These are phyloP conservation scores for Alectura lathami DNA, from an alignment of 2,113 vertebrate genomes.

Conservation along the genomic window DNA sequence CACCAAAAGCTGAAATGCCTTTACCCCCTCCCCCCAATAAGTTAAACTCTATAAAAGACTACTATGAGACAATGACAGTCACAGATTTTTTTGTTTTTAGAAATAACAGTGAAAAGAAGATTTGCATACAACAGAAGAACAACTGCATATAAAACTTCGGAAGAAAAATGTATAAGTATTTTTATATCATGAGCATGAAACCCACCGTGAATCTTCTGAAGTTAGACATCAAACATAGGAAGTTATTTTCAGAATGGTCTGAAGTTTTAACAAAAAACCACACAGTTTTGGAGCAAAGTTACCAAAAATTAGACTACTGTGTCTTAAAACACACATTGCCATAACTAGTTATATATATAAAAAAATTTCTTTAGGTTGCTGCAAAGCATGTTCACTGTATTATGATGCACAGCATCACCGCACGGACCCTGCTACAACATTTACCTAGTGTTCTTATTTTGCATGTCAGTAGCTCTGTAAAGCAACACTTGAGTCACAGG, in stretches of 20 bases:
- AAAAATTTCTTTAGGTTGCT: not conserved
- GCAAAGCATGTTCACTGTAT: not conserved
- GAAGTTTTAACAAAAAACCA: slow-evolving; percentile 24
- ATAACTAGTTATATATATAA: not conserved
- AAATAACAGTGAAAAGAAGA: slow-evolving; percentile 71
- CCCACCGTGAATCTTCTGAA: slow-evolving; percentile 19
- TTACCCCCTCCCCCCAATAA: slow-evolving; percentile 70
- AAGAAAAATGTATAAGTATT: slow-evolving; percentile 46
- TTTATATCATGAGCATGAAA: slow-evolving; percentile 52
- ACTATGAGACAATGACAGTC: slow-evolving; percentile 62
- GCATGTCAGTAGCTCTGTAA: not conserved
- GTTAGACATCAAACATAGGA: slow-evolving; percentile 14
- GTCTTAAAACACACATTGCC: not conserved
- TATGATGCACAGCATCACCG: slow-evolving; percentile 40
- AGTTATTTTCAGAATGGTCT: slow-evolving; percentile 36
- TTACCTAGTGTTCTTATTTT: slow-evolving; percentile 28
- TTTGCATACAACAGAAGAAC: slow-evolving; percentile 52
- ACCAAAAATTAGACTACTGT: not conserved
- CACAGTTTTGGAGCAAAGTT: not conserved
- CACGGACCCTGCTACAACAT: not conserved
- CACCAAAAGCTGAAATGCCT: slow-evolving; percentile 60
- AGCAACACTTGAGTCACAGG: not conserved
- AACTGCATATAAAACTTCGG: slow-evolving; percentile 63
- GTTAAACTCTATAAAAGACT: slow-evolving; percentile 76
- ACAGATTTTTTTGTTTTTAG: slow-evolving; percentile 50